Evolutionary conservation across 2,888 invertebrate species (phyloP).

Genomic region (Ormyrus nitidulus): DNA sequence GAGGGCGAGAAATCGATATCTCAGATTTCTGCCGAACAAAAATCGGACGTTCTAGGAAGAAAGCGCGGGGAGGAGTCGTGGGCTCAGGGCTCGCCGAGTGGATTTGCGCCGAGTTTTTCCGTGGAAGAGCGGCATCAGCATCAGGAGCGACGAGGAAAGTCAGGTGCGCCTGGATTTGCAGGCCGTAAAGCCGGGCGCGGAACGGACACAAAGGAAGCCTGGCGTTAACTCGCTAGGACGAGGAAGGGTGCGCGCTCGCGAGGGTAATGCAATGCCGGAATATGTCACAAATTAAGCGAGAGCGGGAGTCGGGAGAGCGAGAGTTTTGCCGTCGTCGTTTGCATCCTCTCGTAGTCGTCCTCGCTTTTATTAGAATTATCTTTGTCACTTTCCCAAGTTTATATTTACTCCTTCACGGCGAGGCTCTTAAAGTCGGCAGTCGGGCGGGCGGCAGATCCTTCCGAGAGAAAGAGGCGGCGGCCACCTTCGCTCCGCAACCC

Average conservation of each 20-base stretch:
- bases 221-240: constrained; percentile 57
- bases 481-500: constrained; percentile 19
- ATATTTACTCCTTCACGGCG: constrained; percentile 72
- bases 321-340: constrained; percentile 61
- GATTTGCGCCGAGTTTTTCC: constrained; percentile 17
- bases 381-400: constrained; percentile 75
- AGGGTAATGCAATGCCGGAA: constrained; percentile 73
- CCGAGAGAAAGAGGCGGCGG: constrained; percentile 13
- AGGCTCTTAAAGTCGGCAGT: constrained; percentile 71
- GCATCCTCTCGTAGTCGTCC: constrained; percentile 69
- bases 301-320: constrained; percentile 54
- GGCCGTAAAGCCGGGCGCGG: constrained; percentile 38
- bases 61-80: not conserved
- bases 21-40: constrained; percentile 1
- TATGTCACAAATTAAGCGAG: constrained; percentile 75
- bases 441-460: constrained; percentile 3
- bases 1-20: constrained; percentile 31
- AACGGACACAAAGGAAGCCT: constrained; percentile 58
- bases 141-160: constrained; percentile 11
- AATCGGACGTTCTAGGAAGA: not conserved
- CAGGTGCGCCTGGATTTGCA: constrained; percentile 42
- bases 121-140: not conserved
- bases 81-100: not conserved
- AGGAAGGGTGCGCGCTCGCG: constrained; percentile 55
- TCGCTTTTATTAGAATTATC: constrained; percentile 76